A percentile compares a stretch with the other conserved stretches of the same genome.
Conservation (phyloP, 2,888 invertebrate genomes). For the Xylocampa areola region DNA sequence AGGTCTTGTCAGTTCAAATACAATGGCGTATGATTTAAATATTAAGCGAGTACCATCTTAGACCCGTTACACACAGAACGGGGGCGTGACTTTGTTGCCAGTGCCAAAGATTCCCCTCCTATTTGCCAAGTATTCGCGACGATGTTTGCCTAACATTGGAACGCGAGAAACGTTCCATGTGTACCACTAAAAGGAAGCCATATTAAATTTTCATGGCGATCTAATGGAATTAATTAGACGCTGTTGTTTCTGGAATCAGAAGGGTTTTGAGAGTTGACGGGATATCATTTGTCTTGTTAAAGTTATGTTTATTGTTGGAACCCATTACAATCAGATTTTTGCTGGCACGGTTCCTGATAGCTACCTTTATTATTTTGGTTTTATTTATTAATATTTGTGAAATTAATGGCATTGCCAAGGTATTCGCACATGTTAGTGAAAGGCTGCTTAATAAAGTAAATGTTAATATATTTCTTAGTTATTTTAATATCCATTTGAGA, state of each 20-base stretch:
- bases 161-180: slow-evolving; percentile 43
- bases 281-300: too few relatives aligned
- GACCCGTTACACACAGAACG: slow-evolving; percentile 64
- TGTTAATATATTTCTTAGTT: slow-evolving; percentile 1
- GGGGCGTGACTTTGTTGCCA: slow-evolving; percentile 69
- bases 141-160: slow-evolving; percentile 63
- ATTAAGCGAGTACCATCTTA: slow-evolving; percentile 60
- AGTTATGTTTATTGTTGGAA: too few relatives aligned
- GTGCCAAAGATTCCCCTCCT: slow-evolving; percentile 72
- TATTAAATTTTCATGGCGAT: slow-evolving; percentile 26
- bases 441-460: slow-evolving; percentile 3
- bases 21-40: slow-evolving; percentile 49
- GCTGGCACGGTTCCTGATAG: slow-evolving; percentile 2
- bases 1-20: slow-evolving; percentile 32
- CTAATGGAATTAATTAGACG: slow-evolving; percentile 5
- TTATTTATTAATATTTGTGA: too few relatives aligned
- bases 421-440: slow-evolving; percentile 13
- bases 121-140: slow-evolving; percentile 74
- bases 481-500: slow-evolving; percentile 13
- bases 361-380: too few relatives aligned
- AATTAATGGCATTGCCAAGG: too few relatives aligned
- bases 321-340: slow-evolving; percentile 13
- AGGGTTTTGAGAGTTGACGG: neutral
- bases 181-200: slow-evolving; percentile 36
- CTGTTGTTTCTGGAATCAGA: slow-evolving; percentile 2